Evolutionary conservation across 2,888 invertebrate species (phyloP), one percentile per base, ranked within the genome.

Genomic region (Petrolisthes cinctipes): DNA sequence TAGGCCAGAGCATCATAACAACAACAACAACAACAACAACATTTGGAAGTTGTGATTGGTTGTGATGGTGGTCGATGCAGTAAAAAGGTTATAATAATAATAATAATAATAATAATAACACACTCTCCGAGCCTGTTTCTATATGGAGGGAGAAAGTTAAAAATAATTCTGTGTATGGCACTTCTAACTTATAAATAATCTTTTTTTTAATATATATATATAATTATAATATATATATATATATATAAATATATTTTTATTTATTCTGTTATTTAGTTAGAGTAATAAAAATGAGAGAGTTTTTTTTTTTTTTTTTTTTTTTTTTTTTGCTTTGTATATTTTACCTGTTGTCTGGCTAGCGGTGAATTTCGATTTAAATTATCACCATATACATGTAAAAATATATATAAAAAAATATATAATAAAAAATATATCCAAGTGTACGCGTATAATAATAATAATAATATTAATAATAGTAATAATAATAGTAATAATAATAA

Each of bases 331-430:
- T 85, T 51, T 82, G 88, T 90, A 90, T 78, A 88, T 90, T 90
- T 90, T 90, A 90, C 90, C 90, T 90, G 90, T 90, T 90, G 89
- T 88, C 87, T 86, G 83, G 84, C 83, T 80, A 75, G 80, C 83
- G 83, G 81, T 81, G 57, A 81, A 88, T 56, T 79, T 66, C 73
- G 51, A n/a, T n/a, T n/a, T n/a, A n/a, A 78, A 54, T 7, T 9
- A 61, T 61, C 61, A 14, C 7, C 9, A 61, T 7, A 61, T 7
- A 61, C 9, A 61, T 14, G 61, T 7, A n/a, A n/a, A n/a, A n/a
- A n/a, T n/a, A n/a, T 23, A 23, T 17, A 51, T 20, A 53, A n/a
- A 51, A 76, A 51, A 37, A 14, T n/a, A 14, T 61, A 20, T 23
- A 5, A 73, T 37, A 76, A 17, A 76, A 51, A 76, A 7, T 51